A percentile compares a stretch with the other conserved stretches of the same genome.
Conservation (phyloP, 2,113 vertebrate genomes). For the Manacus vitellinus region DNA sequence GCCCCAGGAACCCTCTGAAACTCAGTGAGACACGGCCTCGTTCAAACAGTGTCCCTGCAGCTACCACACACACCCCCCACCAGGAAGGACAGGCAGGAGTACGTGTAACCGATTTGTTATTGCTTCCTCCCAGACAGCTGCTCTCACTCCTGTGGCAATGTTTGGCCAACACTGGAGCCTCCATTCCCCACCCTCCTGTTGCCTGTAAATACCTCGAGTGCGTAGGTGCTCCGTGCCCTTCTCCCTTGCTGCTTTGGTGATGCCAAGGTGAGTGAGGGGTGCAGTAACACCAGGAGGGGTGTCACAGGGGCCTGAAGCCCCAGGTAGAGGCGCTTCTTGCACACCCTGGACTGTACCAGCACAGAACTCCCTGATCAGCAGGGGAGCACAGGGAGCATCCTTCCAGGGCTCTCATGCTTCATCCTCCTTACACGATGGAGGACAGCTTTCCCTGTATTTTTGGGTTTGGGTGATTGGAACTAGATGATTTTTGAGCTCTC, state of each 20-base stretch:
- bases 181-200: background rate
- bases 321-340: background rate
- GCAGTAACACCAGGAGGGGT: background rate
- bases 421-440: fast-evolving
- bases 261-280: background rate
- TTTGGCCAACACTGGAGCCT: background rate
- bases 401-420: background rate
- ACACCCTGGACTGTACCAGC: background rate
- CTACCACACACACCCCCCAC: fast-evolving
- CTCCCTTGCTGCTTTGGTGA: background rate
- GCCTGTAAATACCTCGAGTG: background rate
- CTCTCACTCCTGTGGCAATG: background rate
- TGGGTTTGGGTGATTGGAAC: fast-evolving
- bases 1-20: fast-evolving
- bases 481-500: background rate
- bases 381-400: fast-evolving
- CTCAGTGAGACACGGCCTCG: fast-evolving
- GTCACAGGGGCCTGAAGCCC: background rate
- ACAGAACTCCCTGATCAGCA: background rate
- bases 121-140: background rate
- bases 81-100: background rate
- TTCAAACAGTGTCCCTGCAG: fast-evolving
- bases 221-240: background rate
- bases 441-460: fast-evolving
- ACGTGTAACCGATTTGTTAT: fast-evolving